Evolutionary conservation across 2,113 vertebrate genomes (phyloP), one percentile per base, ranked within the genome.

Genomic region (Mormyrus iriodes): DNA sequence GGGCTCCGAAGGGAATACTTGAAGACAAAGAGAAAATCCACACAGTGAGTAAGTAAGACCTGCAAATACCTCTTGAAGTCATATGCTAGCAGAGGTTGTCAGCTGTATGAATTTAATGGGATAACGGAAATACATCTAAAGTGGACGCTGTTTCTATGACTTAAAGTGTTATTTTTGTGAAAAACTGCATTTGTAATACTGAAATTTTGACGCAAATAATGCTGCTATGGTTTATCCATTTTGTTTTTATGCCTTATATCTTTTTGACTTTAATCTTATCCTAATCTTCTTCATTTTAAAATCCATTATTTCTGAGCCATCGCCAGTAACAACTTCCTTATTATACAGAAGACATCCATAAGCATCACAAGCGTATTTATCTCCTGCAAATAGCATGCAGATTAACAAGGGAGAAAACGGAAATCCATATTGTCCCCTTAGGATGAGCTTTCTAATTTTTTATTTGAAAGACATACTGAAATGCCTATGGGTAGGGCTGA

Each of bases 381-480:
- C 89, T 90, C 82, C 49, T 90, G 84, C 76, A 69, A 65, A 86
- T 87, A 90, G 35, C 85, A 87, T 76, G 73, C 85, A 52, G 42
- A 87, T 76, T 49, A 69, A 85, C 82, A 21, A 44, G 79, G 35
- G 55, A 87, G 61, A 15, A 49, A 35, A 21, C 5, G 84, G 85
- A 53, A 65, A 90, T 87, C 65, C 51, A 73, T 86, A 90, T 39
- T 65, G 49, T 87, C 17, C 85, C 89, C 69, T 87, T 86, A 85
- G 76, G 89, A 90, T 90, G 65, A 44, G 61, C 24, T 53, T 79
- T 87, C 65, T 90, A 73, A 90, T 90, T 87, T 65, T 84, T 51
- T 52, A 90, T 87, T 87, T 85, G 87, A 79, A 61, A 90, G 89
- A 61, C 84, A 44, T 31, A 82, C 85, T 52, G 27, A 87, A 90